Percentiles rank a stretch among this genome's conserved stretches.
These are phyloP conservation scores for Callospermophilus lateralis DNA, from an alignment of 2,113 vertebrate genomes.

Conservation along the genomic window DNA sequence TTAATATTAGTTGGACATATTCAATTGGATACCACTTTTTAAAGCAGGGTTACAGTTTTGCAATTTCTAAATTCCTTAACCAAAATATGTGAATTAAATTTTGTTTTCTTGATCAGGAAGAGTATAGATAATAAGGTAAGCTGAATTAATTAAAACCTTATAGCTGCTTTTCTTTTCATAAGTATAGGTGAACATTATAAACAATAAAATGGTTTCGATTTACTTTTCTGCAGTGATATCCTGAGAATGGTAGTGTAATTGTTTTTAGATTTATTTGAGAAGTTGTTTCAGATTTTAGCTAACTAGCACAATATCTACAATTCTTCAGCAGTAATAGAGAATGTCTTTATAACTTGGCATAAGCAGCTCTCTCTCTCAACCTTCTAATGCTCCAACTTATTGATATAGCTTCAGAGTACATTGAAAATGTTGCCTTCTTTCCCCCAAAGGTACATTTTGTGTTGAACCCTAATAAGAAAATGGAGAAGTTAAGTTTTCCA, in stretches of 20 bases:
- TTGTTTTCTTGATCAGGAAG: background rate
- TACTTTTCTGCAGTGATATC: conserved; percentile 21
- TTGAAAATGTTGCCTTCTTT: background rate
- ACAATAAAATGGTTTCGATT: background rate
- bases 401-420: background rate
- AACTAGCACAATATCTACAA: background rate
- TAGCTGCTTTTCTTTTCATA: background rate
- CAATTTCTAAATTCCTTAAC: background rate
- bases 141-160: conserved; percentile 22
- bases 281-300: background rate
- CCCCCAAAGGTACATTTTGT: conserved; percentile 6
- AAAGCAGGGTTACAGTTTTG: background rate
- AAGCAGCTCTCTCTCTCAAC: background rate
- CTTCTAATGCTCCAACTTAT: background rate
- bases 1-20: background rate
- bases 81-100: background rate
- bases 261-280: conserved; percentile 31
- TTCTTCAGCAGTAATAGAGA: background rate
- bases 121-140: background rate
- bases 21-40: background rate
- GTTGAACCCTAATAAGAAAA: conserved; percentile 62
- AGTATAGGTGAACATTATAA: background rate
- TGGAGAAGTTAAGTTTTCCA: conserved; percentile 71
- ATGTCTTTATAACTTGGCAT: background rate
- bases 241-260: background rate